Base-by-base conservation (phyloP, 2,888 invertebrate genomes). In the Caenorhabditis virilis region DNA sequence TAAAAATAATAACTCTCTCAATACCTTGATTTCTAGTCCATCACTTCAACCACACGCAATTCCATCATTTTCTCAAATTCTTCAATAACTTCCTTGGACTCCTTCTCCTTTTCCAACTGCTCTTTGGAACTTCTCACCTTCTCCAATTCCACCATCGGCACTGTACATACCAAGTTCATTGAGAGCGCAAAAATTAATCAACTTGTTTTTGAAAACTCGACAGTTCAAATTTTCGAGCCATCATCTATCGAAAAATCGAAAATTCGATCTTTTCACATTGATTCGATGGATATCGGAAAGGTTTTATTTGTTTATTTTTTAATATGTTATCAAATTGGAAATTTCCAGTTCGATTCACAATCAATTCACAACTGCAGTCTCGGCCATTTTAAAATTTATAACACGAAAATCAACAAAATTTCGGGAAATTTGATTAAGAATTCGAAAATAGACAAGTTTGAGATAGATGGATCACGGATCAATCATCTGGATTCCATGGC, bases 131-230 rank as follows among this genome's bases (percentile, higher is more conserved):
- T 15, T 25, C 5, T 36, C 7, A n/a, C 20, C 15, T 57, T 63
- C 46, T 63, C 57, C 18, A 64, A 64, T 30, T 54, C 52, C 41
- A 38, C 64, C 16, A 64, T 64, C 27, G 58, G 52, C 26, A 42
- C 39, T 9, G n/a, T 64, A 35, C 18, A 48, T 15, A 33, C 27
- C 46, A 5, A 39, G 5, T 18, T 39, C 39, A 39, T 9, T 18
- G 18, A n/a, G n/a, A n/a, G n/a, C n/a, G 39, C 39, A 6, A 46
- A 46, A 46, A 46, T 46, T 15, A 6, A 33, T 16, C 3, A 16
- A 27, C 9, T 46, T 3, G 20, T 25, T 13, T 20, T 46, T 22
- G 33, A 46, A 9, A 33, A 58, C 22, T 59, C 64, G 5, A 50
- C 15, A 15, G 59, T 64, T 25, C 51, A 41, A 1, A 9, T 3